Evolutionary conservation across 1,140 invertebrate genomes (phyloP).

Genomic region (Drosophila insularis): DNA sequence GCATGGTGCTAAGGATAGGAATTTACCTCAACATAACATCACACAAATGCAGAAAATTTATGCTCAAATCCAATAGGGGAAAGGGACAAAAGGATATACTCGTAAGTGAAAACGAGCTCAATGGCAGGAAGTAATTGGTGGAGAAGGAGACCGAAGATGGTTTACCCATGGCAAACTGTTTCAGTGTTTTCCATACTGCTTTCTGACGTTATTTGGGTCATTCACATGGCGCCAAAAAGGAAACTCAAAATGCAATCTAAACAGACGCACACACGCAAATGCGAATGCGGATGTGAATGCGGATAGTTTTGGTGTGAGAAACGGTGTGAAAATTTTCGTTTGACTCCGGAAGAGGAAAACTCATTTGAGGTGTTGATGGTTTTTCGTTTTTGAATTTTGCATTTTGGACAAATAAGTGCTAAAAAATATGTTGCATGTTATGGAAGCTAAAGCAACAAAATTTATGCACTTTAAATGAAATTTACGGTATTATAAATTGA

Average conservation of each 20-base stretch:
- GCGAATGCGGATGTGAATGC: constrained; percentile 6
- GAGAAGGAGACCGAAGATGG: constrained; percentile 1
- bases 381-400: constrained; percentile 35
- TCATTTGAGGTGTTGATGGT: constrained; percentile 54
- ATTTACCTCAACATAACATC: constrained; percentile 81
- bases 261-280: constrained; percentile 54
- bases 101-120: constrained; percentile 75
- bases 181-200: constrained; percentile 53
- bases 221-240: constrained; percentile 76
- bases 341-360: constrained; percentile 61
- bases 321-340: constrained; percentile 30
- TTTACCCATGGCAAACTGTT: constrained; percentile 56
- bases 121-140: constrained; percentile 51
- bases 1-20: constrained; percentile 63
- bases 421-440: constrained; percentile 39
- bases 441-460: constrained; percentile 21
- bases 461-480: too few species aligned
- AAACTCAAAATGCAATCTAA: constrained; percentile 49
- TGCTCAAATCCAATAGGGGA: constrained; percentile 35
- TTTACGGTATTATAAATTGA: too few species aligned
- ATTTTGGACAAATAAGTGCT: constrained; percentile 32
- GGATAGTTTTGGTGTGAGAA: neutral
- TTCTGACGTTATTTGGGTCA: constrained; percentile 81
- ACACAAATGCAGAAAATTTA: constrained; percentile 62
- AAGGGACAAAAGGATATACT: neutral